Evolutionary conservation across 1,140 invertebrate genomes (phyloP).

Genomic region (Periplaneta americana): DNA sequence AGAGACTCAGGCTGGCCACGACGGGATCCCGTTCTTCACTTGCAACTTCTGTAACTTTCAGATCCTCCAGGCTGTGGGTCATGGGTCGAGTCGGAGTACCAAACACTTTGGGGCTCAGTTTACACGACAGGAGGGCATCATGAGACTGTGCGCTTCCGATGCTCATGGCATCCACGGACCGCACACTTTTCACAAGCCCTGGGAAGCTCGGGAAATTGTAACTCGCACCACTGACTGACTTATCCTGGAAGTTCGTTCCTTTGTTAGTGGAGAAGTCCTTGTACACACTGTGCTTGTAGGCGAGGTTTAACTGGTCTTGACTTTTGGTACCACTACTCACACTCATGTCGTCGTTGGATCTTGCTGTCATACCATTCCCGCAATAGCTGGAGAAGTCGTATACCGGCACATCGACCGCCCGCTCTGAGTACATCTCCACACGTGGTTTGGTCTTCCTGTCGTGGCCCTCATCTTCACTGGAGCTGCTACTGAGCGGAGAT

Average conservation of each 20-base stretch:
- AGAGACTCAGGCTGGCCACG: slow-evolving; percentile 19
- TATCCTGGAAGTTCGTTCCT: not conserved
- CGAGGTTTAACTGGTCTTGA: slow-evolving; percentile 1
- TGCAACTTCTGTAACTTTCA: slow-evolving; percentile 37
- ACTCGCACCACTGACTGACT: not conserved
- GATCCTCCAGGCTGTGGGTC: slow-evolving; percentile 49
- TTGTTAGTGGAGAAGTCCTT: slow-evolving; percentile 6
- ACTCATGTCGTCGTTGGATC: slow-evolving; percentile 14
- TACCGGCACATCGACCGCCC: slow-evolving; percentile 17
- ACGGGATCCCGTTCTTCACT: slow-evolving; percentile 19
- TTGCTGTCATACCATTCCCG: slow-evolving; percentile 11
- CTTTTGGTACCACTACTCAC: slow-evolving; percentile 16
- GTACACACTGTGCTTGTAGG: slow-evolving; percentile 3
- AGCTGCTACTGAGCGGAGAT: slow-evolving; percentile 27
- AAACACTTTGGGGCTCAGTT: slow-evolving; percentile 51
- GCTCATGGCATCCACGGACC: slow-evolving; percentile 10
- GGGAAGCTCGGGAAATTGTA: not conserved
- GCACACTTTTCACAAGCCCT: slow-evolving; percentile 1
- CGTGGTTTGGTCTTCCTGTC: not conserved
- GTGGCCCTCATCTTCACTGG: slow-evolving; percentile 23
- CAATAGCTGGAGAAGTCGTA: slow-evolving; percentile 22
- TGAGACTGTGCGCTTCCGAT: slow-evolving; percentile 10
- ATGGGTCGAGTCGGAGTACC: slow-evolving; percentile 21
- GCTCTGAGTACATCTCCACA: slow-evolving; percentile 13
- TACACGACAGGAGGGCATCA: slow-evolving; percentile 17